Conservation (phyloP, 1,140 invertebrate genomes). For the Akabosia matsudoensis region DNA sequence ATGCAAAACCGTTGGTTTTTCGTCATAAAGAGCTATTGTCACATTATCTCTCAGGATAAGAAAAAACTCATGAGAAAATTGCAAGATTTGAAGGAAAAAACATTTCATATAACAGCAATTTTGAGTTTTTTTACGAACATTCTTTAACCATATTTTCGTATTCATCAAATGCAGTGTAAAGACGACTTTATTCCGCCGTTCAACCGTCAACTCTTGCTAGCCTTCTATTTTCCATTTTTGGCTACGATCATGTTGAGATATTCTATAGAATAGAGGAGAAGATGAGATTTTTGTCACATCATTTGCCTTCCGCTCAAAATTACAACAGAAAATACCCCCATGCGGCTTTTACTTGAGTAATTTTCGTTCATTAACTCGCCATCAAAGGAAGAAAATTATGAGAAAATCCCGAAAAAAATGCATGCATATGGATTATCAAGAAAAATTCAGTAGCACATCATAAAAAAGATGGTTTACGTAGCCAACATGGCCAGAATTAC, state of each 20-base stretch:
- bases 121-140: no score
- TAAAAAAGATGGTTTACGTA: no score
- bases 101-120: background rate
- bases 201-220: background rate
- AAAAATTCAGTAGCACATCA: background rate
- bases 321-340: background rate
- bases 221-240: constrained; percentile 1
- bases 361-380: constrained; percentile 19
- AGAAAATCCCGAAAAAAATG: background rate
- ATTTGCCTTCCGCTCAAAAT: constrained; percentile 12
- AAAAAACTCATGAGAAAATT: constrained; percentile 14
- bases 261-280: background rate
- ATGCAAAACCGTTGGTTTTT: background rate
- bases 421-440: background rate
- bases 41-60: background rate
- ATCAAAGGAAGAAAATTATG: constrained; percentile 22
- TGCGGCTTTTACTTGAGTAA: background rate
- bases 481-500: no score
- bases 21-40: background rate
- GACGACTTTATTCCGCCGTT: background rate
- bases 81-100: background rate
- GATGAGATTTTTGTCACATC: constrained; percentile 21
- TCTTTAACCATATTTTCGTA: no score
- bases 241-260: background rate
- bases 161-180: background rate